A percentile compares a stretch with the other conserved stretches of the same genome.
Evolutionary conservation across 1,140 invertebrate genomes (phyloP).

Genomic region (Cotesia glomerata): DNA sequence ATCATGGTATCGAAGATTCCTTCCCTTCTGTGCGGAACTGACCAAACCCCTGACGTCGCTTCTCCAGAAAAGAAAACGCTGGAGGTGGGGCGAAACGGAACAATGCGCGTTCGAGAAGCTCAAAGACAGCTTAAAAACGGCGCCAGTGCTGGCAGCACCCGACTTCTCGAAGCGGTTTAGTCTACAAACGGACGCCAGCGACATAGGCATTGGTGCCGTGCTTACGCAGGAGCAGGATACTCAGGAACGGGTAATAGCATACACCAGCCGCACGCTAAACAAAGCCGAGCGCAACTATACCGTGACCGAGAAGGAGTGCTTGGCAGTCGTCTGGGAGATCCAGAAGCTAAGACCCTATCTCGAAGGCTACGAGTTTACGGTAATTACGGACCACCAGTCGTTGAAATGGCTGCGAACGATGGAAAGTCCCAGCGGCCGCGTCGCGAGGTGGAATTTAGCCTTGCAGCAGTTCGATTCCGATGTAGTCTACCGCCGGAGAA

Average conservation of each 20-base stretch:
- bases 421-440: constrained; percentile 51
- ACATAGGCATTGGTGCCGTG: constrained; percentile 41
- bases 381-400: constrained; percentile 60
- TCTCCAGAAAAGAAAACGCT: constrained; percentile 37
- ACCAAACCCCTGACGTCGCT: constrained; percentile 40
- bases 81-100: constrained; percentile 38
- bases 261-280: constrained; percentile 50
- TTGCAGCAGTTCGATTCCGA: constrained; percentile 50
- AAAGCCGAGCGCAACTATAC: constrained; percentile 55
- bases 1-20: constrained; percentile 54
- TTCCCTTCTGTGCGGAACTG: constrained; percentile 47
- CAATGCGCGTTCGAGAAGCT: not conserved
- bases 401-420: constrained; percentile 57
- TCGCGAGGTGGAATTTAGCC: constrained; percentile 58
- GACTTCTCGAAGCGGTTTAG: constrained; percentile 42
- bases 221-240: constrained; percentile 39
- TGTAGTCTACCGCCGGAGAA: too few species aligned
- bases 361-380: constrained; percentile 52
- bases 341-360: constrained; percentile 58
- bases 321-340: constrained; percentile 58
- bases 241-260: constrained; percentile 47
- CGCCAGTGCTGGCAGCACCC: constrained; percentile 30
- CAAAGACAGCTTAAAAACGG: not conserved
- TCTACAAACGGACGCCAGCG: constrained; percentile 43
- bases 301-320: constrained; percentile 59